A percentile compares a stretch with the other conserved stretches of the same genome.
phyloP scores from a whole-genome alignment of 2,113 vertebrate genomes.

The Martes martes region DNA sequence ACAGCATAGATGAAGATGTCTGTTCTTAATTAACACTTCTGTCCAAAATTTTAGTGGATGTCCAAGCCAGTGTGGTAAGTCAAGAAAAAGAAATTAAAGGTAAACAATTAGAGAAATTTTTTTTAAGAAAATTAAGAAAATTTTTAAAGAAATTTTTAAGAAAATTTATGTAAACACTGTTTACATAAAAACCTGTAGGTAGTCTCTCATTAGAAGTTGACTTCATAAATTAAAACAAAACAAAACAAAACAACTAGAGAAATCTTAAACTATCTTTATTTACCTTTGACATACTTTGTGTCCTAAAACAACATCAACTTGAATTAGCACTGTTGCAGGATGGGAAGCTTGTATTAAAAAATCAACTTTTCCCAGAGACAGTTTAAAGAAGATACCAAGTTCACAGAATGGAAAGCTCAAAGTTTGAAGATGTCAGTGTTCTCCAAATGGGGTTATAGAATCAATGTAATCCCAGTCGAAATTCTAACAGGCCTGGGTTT shows the following conservation, averaged over 20 bases:
- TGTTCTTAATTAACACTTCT: not conserved
- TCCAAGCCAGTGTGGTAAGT: not conserved
- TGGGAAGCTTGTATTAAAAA: not conserved
- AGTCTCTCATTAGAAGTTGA: too few relatives aligned
- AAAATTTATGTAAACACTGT: too few relatives aligned
- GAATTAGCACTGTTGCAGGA: not conserved
- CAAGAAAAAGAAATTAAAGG: not conserved
- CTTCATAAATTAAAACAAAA: too few relatives aligned
- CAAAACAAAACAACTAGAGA: not conserved
- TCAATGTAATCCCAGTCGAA: not conserved
- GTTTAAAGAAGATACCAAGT: not conserved
- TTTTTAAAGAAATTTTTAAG: too few relatives aligned
- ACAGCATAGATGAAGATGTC: not conserved
- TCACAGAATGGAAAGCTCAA: not conserved
- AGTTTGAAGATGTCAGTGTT: not conserved
- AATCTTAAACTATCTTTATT: not conserved
- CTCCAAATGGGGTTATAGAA: not conserved
- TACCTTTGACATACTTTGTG: not conserved
- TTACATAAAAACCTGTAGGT: too few relatives aligned
- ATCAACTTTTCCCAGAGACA: not conserved
- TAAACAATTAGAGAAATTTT: not conserved
- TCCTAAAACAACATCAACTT: not conserved
- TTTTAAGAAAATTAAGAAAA: too few relatives aligned
- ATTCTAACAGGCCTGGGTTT: not conserved
- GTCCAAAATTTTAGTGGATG: not conserved